phyloP scores from a whole-genome alignment of 2,888 invertebrate genomes.

The Isoperla grammatica region DNA sequence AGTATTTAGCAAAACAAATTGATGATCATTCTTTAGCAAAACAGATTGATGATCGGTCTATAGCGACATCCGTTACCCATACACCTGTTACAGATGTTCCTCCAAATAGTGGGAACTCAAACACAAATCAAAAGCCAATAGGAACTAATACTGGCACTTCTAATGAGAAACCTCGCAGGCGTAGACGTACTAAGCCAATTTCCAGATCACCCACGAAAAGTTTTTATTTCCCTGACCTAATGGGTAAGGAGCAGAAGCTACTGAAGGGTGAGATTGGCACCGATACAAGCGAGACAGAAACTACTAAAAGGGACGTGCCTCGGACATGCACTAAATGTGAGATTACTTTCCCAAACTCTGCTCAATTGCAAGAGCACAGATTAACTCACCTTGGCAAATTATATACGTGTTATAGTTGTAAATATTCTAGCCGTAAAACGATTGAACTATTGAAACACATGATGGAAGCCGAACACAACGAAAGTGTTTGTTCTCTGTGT shows the following conservation, averaged over 20 bases:
- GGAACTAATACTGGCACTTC: too few species aligned
- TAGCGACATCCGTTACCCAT: too few species aligned
- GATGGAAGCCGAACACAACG: conserved; percentile 32
- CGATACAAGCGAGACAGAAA: not conserved
- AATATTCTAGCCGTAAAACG: conserved; percentile 44
- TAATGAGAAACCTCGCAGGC: too few species aligned
- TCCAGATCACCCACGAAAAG: too few species aligned
- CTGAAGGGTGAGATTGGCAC: not conserved
- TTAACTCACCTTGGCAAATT: conserved; percentile 41
- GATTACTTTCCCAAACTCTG: conserved; percentile 17
- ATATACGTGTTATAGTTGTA: conserved; percentile 44
- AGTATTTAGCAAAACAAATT: too few species aligned
- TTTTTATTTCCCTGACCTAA: too few species aligned
- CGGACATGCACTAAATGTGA: conserved; percentile 22
- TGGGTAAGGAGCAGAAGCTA: not conserved
- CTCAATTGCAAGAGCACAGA: conserved; percentile 21
- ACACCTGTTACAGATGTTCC: too few species aligned
- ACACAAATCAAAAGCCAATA: too few species aligned
- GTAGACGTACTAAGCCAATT: too few species aligned
- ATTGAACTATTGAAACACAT: conserved; percentile 38
- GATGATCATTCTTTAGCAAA: too few species aligned
- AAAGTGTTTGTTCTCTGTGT: conserved; percentile 41
- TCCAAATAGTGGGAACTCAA: too few species aligned
- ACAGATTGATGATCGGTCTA: too few species aligned
- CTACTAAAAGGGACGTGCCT: not conserved